These are phyloP conservation scores for Anguilla obscura DNA, from an alignment of 2,797 vertebrate species.

Conservation along the genomic window DNA sequence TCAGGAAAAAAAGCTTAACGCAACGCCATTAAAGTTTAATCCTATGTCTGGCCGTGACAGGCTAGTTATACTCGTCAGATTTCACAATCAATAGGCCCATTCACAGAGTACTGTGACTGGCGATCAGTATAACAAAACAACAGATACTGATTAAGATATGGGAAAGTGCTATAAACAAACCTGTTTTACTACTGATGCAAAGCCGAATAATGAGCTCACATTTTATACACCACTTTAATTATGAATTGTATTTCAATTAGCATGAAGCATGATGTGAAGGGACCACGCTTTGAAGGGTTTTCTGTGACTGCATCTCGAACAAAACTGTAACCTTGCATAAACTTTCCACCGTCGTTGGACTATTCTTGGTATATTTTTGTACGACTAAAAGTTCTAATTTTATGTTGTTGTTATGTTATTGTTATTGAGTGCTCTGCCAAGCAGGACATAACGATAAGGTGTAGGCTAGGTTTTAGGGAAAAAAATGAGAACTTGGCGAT, in stretches of 20 bases:
- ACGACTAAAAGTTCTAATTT: neutral
- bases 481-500: neutral
- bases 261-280: neutral
- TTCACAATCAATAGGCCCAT: neutral
- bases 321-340: neutral
- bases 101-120: slow-evolving; percentile 2
- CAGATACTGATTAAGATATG: neutral
- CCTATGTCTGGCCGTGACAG: neutral
- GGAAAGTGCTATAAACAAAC: slow-evolving; percentile 2
- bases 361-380: neutral
- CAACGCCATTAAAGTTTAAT: neutral
- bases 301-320: neutral
- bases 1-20: neutral
- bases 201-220: neutral
- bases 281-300: too few relatives aligned
- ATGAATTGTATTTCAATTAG: neutral
- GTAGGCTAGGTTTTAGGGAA: neutral
- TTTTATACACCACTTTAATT: neutral
- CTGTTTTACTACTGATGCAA: neutral
- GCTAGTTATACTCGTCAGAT: neutral
- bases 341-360: neutral
- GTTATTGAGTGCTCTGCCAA: slow-evolving; percentile 7
- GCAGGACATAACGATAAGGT: neutral
- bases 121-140: neutral
- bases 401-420: neutral